These are phyloP conservation scores for Polypterus senegalus DNA, from an alignment of 2,113 vertebrate species.

Conservation along the genomic window DNA sequence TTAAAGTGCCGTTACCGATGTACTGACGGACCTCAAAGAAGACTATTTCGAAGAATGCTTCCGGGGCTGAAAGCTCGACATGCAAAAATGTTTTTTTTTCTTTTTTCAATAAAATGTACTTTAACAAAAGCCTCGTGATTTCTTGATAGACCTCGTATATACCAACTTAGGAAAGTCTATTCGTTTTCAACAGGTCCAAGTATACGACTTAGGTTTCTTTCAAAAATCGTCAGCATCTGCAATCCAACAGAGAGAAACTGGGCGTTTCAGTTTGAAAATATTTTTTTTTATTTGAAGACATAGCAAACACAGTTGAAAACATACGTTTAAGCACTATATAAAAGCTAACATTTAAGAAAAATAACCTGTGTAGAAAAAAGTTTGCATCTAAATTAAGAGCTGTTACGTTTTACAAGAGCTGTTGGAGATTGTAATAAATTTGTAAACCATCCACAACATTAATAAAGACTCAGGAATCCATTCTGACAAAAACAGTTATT, in stretches of 20 bases:
- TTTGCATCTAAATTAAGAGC: slow-evolving; percentile 98
- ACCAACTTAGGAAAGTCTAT: too few relatives aligned
- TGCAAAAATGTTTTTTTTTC: too few relatives aligned
- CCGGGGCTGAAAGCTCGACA: too few relatives aligned
- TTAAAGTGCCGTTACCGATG: too few relatives aligned
- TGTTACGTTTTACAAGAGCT: slow-evolving; percentile 65
- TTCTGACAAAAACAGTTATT: slow-evolving; percentile 40
- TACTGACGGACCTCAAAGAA: too few relatives aligned
- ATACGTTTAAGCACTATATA: slow-evolving; percentile 96
- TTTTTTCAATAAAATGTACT: too few relatives aligned
- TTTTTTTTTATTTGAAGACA: slow-evolving; percentile 77
- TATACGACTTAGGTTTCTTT: not conserved
- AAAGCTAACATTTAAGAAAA: slow-evolving; percentile 99
- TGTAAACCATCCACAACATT: slow-evolving; percentile 51
- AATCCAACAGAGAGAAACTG: not conserved
- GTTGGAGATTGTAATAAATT: slow-evolving; percentile 56
- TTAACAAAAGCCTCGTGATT: too few relatives aligned
- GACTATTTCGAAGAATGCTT: too few relatives aligned
- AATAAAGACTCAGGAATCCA: slow-evolving; percentile 44
- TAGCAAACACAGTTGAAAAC: slow-evolving; percentile 92
- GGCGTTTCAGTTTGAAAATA: slow-evolving; percentile 79
- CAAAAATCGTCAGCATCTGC: not conserved
- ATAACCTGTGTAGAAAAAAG: slow-evolving; percentile 99
- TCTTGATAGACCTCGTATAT: too few relatives aligned
- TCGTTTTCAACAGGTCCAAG: too few relatives aligned